Conservation (phyloP, 2,888 invertebrate genomes). For the Cynaeus angustus region DNA sequence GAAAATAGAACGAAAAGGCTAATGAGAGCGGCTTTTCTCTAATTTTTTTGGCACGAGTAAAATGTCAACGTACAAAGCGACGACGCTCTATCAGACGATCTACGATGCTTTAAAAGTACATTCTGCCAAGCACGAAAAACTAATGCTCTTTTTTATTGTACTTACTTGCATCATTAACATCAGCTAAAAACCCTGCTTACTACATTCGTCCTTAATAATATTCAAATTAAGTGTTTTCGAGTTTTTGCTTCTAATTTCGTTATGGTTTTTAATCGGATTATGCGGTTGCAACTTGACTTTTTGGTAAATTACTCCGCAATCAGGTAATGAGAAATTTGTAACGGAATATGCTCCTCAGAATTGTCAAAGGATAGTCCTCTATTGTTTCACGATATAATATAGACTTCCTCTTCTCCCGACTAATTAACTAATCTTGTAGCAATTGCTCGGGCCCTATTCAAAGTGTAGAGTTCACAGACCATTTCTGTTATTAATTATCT, state of each 20-base stretch:
- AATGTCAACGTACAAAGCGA: too few relatives aligned
- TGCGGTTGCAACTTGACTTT: neutral
- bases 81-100: too few relatives aligned
- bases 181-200: neutral
- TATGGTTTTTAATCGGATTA: constrained; percentile 10
- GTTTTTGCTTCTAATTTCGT: neutral
- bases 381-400: constrained; percentile 41
- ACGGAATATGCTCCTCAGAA: constrained; percentile 16
- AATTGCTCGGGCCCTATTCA: constrained; percentile 51
- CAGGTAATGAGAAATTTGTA: constrained; percentile 27
- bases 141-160: neutral
- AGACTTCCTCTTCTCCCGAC: constrained; percentile 35
- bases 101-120: too few relatives aligned
- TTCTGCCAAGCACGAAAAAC: neutral
- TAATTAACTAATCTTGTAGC: constrained; percentile 44
- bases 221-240: neutral
- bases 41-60: too few relatives aligned
- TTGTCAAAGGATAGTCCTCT: constrained; percentile 38
- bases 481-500: constrained; percentile 51
- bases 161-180: neutral
- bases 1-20: neutral
- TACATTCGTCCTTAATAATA: neutral
- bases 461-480: constrained; percentile 52
- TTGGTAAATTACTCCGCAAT: constrained; percentile 6
- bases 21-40: too few relatives aligned